These are phyloP conservation scores for Deilephila elpenor DNA, from an alignment of 2,888 invertebrate species.

Conservation along the genomic window DNA sequence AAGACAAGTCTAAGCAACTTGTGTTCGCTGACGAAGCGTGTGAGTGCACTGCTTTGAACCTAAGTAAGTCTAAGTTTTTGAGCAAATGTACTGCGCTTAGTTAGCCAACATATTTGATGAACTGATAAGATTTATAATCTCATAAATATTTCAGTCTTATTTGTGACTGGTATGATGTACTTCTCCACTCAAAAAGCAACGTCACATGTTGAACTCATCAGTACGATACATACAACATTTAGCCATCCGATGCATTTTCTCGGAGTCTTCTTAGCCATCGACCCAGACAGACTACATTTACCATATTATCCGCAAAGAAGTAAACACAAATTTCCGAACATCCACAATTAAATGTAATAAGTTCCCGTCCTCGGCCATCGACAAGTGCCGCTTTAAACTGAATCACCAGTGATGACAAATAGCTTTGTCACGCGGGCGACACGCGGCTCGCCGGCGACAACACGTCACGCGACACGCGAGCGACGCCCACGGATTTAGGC, in stretches of 20 bases:
- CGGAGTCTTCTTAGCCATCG: no score
- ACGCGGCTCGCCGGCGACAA: slow-evolving; percentile 1
- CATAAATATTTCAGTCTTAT: no score
- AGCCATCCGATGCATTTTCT: no score
- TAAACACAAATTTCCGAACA: background rate
- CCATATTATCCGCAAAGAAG: background rate
- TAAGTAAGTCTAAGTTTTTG: background rate
- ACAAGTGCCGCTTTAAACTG: background rate
- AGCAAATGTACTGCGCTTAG: background rate
- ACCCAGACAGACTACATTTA: no score
- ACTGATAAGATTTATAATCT: no score
- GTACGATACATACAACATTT: no score
- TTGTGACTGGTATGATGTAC: no score
- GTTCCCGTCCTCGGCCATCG: slow-evolving; percentile 6
- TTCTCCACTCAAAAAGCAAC: no score
- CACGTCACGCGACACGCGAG: background rate
- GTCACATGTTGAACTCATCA: no score
- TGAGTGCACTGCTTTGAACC: background rate
- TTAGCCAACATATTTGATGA: background rate
- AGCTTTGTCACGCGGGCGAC: slow-evolving; percentile 2
- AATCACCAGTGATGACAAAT: background rate
- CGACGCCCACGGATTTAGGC: background rate
- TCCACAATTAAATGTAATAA: background rate
- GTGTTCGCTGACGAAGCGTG: background rate
- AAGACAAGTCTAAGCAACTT: slow-evolving; percentile 7